Conservation (phyloP, 2,113 vertebrate genomes). For the Hippocampus comes region DNA sequence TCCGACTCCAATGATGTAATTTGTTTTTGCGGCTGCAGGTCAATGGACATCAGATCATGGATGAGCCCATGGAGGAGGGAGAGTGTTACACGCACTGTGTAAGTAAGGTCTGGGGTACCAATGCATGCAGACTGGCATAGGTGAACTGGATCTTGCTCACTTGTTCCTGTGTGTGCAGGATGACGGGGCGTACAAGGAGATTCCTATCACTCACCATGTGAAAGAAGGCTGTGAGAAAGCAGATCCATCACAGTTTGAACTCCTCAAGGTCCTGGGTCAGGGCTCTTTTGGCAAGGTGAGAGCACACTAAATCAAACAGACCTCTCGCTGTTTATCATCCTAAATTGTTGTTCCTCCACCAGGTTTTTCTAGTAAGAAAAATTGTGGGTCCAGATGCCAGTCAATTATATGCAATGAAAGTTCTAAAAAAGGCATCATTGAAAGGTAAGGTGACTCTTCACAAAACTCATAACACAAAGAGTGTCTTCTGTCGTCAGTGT, state of each 20-base stretch:
- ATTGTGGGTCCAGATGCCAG: slow-evolving; percentile 89
- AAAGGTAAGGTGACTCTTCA: slow-evolving; percentile 79
- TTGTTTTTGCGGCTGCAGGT: slow-evolving; percentile 73
- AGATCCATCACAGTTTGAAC: slow-evolving; percentile 92
- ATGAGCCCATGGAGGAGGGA: slow-evolving; percentile 94
- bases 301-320: background rate
- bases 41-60: slow-evolving; percentile 92
- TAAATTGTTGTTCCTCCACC: slow-evolving; percentile 13
- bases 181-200: slow-evolving; percentile 89
- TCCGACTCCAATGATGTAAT: slow-evolving; percentile 25
- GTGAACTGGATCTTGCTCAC: slow-evolving; percentile 34
- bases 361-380: slow-evolving; percentile 97
- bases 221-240: slow-evolving; percentile 98
- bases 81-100: slow-evolving; percentile 87
- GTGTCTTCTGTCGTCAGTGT: slow-evolving; percentile 10
- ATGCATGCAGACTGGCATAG: slow-evolving; percentile 1
- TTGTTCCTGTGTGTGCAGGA: slow-evolving; percentile 71
- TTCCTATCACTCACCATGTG: slow-evolving; percentile 92
- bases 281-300: slow-evolving; percentile 96
- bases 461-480: background rate
- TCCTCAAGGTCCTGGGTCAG: slow-evolving; percentile 96
- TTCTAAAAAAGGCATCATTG: slow-evolving; percentile 95
- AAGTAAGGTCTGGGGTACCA: slow-evolving; percentile 63
- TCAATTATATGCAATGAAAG: slow-evolving; percentile 99
- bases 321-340: background rate